Conservation (phyloP, 2,888 invertebrate species). For the Sipunculus nudus region DNA sequence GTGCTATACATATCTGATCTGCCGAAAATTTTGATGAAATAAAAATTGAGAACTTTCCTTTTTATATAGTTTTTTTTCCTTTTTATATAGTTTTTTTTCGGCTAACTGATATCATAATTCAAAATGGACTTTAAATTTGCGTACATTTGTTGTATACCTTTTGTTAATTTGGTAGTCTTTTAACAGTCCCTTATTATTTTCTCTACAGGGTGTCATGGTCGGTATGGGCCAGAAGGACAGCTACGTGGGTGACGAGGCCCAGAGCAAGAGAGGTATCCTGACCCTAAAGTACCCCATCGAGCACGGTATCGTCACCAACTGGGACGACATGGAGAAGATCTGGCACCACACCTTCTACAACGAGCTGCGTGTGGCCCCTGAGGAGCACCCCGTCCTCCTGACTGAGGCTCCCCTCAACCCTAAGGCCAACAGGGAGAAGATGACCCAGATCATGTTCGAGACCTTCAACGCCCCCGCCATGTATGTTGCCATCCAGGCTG, state of each 20-base stretch:
- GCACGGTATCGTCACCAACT: constrained; percentile 97
- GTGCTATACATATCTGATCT: no score
- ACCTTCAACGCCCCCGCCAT: constrained; percentile 42
- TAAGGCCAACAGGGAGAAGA: constrained; percentile 91
- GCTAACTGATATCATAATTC: no score
- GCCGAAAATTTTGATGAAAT: no score
- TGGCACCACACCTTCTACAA: constrained; percentile 99
- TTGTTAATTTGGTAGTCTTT: no score
- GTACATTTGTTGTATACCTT: no score
- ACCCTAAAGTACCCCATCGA: constrained; percentile 96
- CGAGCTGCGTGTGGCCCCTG: constrained; percentile 91
- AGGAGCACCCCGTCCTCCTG: constrained; percentile 88
- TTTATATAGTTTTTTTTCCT: no score
- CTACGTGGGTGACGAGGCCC: constrained; percentile 69
- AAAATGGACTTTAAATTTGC: no score
- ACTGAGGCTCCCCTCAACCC: constrained; percentile 92
- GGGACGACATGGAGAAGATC: constrained; percentile 99
- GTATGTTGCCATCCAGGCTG: constrained; percentile 46
- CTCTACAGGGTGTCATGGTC: constrained; percentile 65
- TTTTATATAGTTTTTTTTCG: no score
- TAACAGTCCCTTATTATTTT: no score
- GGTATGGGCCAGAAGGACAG: constrained; percentile 68
- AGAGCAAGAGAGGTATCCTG: constrained; percentile 85
- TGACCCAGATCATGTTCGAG: constrained; percentile 75
- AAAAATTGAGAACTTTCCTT: no score